These are phyloP conservation scores for Drosophila santomea DNA, from an alignment of 1,140 invertebrate genomes.

Conservation along the genomic window DNA sequence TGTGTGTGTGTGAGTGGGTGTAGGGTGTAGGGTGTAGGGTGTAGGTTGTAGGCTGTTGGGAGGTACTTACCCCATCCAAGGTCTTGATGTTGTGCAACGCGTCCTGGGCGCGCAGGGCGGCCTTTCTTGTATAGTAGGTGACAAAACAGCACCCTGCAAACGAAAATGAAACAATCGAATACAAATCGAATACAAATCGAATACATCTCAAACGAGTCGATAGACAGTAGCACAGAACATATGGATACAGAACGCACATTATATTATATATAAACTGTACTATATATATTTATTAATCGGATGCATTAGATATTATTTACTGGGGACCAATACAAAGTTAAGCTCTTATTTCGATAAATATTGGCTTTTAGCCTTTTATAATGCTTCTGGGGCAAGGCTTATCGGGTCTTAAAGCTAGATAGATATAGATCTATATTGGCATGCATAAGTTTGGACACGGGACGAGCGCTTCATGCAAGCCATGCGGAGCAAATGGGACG, in stretches of 20 bases:
- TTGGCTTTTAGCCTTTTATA: conserved; percentile 9
- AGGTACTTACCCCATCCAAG: conserved; percentile 95
- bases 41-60: background rate
- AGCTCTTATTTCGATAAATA: background rate
- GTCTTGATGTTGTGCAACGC: conserved; percentile 99
- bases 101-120: conserved; percentile 98
- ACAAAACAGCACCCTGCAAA: conserved; percentile 99
- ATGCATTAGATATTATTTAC: conserved; percentile 24
- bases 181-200: conserved; percentile 81
- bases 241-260: conserved; percentile 56
- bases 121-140: conserved; percentile 98
- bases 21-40: background rate
- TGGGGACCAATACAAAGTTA: conserved; percentile 26
- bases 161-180: conserved; percentile 87
- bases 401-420: conserved; percentile 5
- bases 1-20: background rate
- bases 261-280: conserved; percentile 26
- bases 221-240: conserved; percentile 67
- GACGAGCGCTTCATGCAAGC: conserved; percentile 64
- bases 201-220: conserved; percentile 66
- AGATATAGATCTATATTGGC: conserved; percentile 12
- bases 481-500: conserved; percentile 55
- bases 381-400: conserved; percentile 26
- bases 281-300: conserved; percentile 4
- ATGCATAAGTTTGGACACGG: conserved; percentile 53